These are phyloP conservation scores for Lutjanus campechanus DNA, from an alignment of 2,797 vertebrate species.

Conservation along the genomic window DNA sequence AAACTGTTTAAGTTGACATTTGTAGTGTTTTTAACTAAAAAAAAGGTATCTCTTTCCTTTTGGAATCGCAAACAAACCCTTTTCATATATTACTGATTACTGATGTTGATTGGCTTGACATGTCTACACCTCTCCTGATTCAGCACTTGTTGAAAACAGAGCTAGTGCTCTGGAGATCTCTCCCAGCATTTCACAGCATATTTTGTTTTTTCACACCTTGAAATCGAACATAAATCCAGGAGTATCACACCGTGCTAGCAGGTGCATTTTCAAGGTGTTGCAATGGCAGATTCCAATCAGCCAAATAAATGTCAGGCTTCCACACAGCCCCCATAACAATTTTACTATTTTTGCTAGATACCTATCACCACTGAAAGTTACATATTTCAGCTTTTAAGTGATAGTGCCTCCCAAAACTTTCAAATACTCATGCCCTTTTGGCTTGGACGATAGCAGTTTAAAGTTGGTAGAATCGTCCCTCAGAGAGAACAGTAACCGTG, in stretches of 20 bases:
- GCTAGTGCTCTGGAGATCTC: not conserved
- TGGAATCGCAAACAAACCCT: not conserved
- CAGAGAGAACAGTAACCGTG: not conserved
- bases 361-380: not conserved
- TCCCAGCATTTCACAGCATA: slow-evolving; percentile 9
- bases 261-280: slow-evolving; percentile 30
- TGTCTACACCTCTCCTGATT: slow-evolving; percentile 12
- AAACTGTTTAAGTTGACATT: not conserved
- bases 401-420: not conserved
- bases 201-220: slow-evolving; percentile 33
- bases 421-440: not conserved
- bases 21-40: not conserved
- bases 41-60: not conserved
- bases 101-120: slow-evolving; percentile 1
- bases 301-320: slow-evolving; percentile 19
- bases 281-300: slow-evolving; percentile 24
- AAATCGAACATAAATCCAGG: not conserved
- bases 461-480: not conserved
- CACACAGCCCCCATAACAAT: not conserved
- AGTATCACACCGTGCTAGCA: slow-evolving; percentile 23
- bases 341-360: not conserved
- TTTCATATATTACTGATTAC: not conserved
- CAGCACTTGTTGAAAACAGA: slow-evolving; percentile 1
- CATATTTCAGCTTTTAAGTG: not conserved
- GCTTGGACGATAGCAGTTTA: not conserved